These are phyloP conservation scores for Plecotus auritus DNA, from an alignment of 2,113 vertebrate species.

Conservation along the genomic window DNA sequence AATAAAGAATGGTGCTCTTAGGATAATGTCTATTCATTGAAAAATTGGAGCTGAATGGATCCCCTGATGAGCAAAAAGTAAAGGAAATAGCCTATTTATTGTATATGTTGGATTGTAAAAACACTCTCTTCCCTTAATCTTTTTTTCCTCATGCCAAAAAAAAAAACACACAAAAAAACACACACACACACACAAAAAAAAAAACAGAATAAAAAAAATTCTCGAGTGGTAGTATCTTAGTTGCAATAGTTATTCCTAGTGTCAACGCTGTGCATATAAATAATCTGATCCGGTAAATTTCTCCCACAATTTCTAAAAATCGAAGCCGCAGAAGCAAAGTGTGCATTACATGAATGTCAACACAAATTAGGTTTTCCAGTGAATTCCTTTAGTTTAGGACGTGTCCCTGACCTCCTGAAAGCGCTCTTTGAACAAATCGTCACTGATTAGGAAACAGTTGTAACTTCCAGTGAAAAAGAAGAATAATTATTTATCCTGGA, in stretches of 20 bases:
- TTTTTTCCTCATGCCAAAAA: background rate
- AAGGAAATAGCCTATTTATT: background rate
- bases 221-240: background rate
- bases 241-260: background rate
- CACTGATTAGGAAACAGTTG: slow-evolving; percentile 15
- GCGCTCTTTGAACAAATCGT: slow-evolving; percentile 31
- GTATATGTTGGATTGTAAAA: background rate
- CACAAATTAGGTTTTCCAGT: background rate
- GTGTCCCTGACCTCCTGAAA: background rate
- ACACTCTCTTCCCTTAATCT: background rate
- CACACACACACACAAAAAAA: too few species aligned
- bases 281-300: background rate
- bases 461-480: slow-evolving; percentile 33
- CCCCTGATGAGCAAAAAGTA: background rate
- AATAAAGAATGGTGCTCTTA: background rate
- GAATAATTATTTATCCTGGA: background rate
- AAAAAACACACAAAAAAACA: too few species aligned
- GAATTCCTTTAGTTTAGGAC: background rate
- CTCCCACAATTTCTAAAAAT: background rate
- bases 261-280: background rate
- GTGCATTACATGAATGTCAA: background rate
- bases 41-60: background rate
- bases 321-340: background rate
- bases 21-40: background rate
- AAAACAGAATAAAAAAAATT: background rate